Evolutionary conservation across 2,797 vertebrate genomes (phyloP), one percentile per base, ranked within the genome.

Genomic region (Eutrigla gurnardus): DNA sequence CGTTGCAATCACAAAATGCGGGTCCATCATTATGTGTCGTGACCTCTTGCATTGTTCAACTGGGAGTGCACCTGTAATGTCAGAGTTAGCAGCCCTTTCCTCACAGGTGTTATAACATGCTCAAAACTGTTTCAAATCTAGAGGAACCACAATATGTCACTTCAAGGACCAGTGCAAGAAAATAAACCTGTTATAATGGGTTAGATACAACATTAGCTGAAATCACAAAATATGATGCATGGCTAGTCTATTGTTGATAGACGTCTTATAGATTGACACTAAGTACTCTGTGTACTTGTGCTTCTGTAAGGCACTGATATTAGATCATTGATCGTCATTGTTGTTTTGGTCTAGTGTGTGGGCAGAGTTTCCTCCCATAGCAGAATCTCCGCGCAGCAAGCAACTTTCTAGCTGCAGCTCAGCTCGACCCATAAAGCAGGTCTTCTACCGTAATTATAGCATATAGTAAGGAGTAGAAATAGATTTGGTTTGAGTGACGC

Each of bases 371-470:
- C 80, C 66, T 75, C 71, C 74, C 72, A 43, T 77, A 77, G 58
- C 52, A 32, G n/a, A 55, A 43, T 65, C 55, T 77, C 65, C 40
- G 65, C 67, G 67, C 57, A 66, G 54, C 53, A 61, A 49, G 59
- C 55, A 49, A 35, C 64, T 45, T n/a, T 59, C 32, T 46, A 58
- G 80, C 77, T 65, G 78, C 70, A 46, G 72, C 74, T 73, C 83
- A 82, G 79, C 77, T 70, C 73, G 73, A 71, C 78, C 70, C 68
- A 87, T 91, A 90, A 93, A 78, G 68, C 81, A 75, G 71, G 60
- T 57, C 80, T 81, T 72, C 47, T 81, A 58, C 85, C 86, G 72
- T 93, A 94, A 94, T 94, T 93, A 93, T 72, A 91, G 82, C 75
- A 70, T 86, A 75, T 84, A 80, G 83, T 84, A 87, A 88, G 70